Conservation (phyloP, 1,140 invertebrate species). For the Drosophila seguyi region DNA sequence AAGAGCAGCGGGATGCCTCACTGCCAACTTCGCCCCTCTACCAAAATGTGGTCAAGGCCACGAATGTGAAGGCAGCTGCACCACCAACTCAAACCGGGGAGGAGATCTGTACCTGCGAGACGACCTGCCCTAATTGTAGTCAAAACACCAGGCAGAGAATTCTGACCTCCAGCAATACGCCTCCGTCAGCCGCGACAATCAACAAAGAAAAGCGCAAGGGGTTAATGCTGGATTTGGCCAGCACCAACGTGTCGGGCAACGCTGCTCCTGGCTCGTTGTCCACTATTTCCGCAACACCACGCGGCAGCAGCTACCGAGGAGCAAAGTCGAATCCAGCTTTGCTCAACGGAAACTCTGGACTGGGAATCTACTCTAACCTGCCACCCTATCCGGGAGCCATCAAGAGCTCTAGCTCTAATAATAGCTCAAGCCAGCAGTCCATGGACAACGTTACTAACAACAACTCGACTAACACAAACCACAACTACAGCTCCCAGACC, state of each 20-base stretch:
- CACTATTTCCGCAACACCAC: slow-evolving; percentile 21
- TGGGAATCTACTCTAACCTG: slow-evolving; percentile 70
- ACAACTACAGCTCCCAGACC: slow-evolving; percentile 75
- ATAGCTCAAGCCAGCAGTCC: slow-evolving; percentile 71
- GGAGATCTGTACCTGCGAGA: slow-evolving; percentile 68
- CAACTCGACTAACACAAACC: slow-evolving; percentile 73
- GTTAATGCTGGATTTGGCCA: slow-evolving; percentile 89
- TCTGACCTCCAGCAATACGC: neutral
- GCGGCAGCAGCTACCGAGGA: slow-evolving; percentile 57
- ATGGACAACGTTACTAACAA: slow-evolving; percentile 75
- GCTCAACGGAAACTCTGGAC: slow-evolving; percentile 68
- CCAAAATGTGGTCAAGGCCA: slow-evolving; percentile 62
- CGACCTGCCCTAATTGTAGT: slow-evolving; percentile 61
- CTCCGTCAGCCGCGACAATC: slow-evolving; percentile 19
- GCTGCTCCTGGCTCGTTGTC: slow-evolving; percentile 43
- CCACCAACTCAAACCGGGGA: slow-evolving; percentile 17
- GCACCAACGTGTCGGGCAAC: slow-evolving; percentile 30
- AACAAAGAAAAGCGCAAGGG: slow-evolving; percentile 86
- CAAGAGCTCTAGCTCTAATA: slow-evolving; percentile 74
- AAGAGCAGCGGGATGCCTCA: slow-evolving; percentile 22
- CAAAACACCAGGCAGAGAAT: slow-evolving; percentile 42
- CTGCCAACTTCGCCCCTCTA: slow-evolving; percentile 69
- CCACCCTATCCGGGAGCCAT: slow-evolving; percentile 75
- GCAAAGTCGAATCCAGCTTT: slow-evolving; percentile 52
- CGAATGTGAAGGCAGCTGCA: slow-evolving; percentile 6